Percentiles rank a stretch among this genome's conserved stretches.
These are phyloP conservation scores for Pipistrellus pipistrellus DNA, from an alignment of 2,797 vertebrate species.

Conservation along the genomic window DNA sequence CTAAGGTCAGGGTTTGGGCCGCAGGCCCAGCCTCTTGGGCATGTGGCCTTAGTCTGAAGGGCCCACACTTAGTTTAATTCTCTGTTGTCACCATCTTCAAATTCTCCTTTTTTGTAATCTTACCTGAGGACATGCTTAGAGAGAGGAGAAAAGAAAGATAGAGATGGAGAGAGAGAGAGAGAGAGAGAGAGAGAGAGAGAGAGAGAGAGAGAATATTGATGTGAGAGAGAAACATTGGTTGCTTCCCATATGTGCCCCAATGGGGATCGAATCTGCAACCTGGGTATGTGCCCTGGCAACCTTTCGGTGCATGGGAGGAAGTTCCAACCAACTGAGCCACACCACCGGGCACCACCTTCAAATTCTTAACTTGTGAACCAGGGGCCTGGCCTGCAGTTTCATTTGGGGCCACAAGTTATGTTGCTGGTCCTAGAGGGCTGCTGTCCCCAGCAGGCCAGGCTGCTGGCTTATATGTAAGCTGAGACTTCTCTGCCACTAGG, in stretches of 20 bases:
- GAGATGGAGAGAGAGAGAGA: background rate
- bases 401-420: background rate
- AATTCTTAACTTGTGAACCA: background rate
- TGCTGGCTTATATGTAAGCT: background rate
- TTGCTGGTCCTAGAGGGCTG: background rate
- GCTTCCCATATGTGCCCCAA: background rate
- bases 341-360: background rate
- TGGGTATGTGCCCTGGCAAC: background rate
- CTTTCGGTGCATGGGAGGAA: rapidly evolving
- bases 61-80: background rate
- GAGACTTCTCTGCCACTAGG: background rate
- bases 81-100: background rate
- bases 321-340: background rate
- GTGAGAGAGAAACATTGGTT: background rate
- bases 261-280: background rate
- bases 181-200: no score
- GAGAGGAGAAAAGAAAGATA: background rate
- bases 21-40: no score
- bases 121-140: background rate
- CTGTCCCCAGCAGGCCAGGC: no score
- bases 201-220: background rate
- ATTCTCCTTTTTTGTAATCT: background rate
- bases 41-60: background rate
- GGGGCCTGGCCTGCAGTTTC: background rate
- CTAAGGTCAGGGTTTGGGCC: background rate